phyloP scores from a whole-genome alignment of 2,888 invertebrate genomes.

The Andrena chrysosceles region DNA sequence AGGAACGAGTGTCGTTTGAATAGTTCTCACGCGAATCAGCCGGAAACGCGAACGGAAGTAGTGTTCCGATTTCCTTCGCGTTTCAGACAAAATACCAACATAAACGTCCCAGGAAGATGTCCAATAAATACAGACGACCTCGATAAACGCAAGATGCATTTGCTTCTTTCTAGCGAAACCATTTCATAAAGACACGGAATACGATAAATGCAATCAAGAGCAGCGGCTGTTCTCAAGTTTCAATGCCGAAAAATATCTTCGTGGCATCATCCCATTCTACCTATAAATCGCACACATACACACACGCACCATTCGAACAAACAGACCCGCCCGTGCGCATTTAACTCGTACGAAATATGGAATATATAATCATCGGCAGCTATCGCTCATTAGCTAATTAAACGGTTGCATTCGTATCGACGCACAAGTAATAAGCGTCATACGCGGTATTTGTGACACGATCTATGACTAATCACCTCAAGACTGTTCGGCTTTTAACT shows the following conservation, averaged over 20 bases:
- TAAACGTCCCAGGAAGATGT: background rate
- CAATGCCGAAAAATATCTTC: slow-evolving; percentile 25
- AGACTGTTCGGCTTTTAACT: slow-evolving; percentile 21
- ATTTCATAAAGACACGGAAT: slow-evolving; percentile 34
- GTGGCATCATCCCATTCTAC: slow-evolving; percentile 7
- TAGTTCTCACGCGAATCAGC: background rate
- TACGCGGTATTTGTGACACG: slow-evolving; percentile 42
- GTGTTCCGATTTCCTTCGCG: background rate
- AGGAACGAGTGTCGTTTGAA: background rate
- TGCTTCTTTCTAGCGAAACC: background rate
- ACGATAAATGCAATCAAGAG: slow-evolving; percentile 45
- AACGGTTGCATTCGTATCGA: slow-evolving; percentile 28
- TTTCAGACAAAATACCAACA: background rate
- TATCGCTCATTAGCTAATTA: slow-evolving; percentile 24
- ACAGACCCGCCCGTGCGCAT: background rate
- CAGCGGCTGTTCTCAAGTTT: slow-evolving; percentile 1
- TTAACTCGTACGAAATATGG: slow-evolving; percentile 10
- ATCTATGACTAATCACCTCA: slow-evolving; percentile 43
- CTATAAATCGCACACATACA: background rate
- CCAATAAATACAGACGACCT: background rate
- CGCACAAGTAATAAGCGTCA: slow-evolving; percentile 58
- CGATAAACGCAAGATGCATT: background rate
- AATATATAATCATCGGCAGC: slow-evolving; percentile 34
- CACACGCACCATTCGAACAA: background rate
- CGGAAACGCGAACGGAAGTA: background rate